phyloP scores from a whole-genome alignment of 2,113 vertebrate species.

The Lynx canadensis region DNA sequence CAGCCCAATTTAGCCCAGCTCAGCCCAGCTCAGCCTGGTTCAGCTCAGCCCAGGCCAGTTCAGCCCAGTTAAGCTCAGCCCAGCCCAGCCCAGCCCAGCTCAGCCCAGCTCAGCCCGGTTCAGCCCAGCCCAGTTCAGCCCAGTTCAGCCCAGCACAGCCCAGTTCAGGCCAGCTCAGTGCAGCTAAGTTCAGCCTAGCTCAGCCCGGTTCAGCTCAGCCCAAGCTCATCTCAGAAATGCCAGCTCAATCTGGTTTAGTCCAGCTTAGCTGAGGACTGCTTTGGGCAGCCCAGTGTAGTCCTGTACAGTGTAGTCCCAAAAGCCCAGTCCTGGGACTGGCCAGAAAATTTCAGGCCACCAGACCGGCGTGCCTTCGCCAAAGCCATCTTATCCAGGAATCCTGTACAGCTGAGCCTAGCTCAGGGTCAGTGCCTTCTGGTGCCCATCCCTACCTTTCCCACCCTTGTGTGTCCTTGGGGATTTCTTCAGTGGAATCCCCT shows the following conservation, averaged over 20 bases:
- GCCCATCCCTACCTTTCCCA: not conserved
- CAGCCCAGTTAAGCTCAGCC: not conserved
- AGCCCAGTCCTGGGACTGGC: no score
- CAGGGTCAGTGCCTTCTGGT: not conserved
- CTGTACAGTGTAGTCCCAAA: not conserved
- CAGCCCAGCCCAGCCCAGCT: no score
- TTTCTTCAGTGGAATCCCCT: not conserved
- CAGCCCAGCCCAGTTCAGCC: not conserved
- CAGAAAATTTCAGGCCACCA: not conserved
- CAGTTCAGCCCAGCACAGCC: no score
- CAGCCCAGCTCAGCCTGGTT: not conserved
- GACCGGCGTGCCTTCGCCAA: not conserved
- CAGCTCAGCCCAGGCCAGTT: no score
- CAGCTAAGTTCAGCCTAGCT: not conserved
- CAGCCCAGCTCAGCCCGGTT: no score
- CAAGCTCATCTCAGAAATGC: accelerated
- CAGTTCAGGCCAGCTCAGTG: not conserved
- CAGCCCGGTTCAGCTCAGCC: not conserved
- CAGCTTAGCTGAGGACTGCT: not conserved
- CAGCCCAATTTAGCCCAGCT: accelerated
- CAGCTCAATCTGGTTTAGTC: accelerated
- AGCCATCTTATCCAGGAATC: accelerated
- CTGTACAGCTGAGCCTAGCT: no score
- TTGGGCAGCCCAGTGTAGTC: not conserved
- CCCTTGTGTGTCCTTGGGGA: not conserved